phyloP scores from a whole-genome alignment of 2,797 vertebrate species.

The Masticophis lateralis region DNA sequence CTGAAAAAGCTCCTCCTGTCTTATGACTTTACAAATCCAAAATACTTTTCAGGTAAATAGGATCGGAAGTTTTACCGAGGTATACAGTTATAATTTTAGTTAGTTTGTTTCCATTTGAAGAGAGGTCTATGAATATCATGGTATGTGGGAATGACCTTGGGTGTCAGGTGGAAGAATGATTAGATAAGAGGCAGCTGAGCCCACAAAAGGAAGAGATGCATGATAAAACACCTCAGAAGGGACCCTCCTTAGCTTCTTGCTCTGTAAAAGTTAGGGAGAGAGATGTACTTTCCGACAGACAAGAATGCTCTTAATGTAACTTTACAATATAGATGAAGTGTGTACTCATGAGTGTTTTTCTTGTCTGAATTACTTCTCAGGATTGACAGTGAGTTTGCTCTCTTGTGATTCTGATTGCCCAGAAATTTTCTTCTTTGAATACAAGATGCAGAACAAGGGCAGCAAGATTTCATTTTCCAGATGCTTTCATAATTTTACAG shows the following conservation, averaged over 20 bases:
- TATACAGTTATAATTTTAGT: neutral
- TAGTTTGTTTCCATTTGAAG: neutral
- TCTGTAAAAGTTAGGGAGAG: neutral
- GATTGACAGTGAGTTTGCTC: neutral
- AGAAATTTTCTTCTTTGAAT: constrained; percentile 39
- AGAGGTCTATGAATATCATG: neutral
- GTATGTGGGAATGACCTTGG: neutral
- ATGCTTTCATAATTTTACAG: neutral
- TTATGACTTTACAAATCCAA: neutral
- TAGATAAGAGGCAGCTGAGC: neutral
- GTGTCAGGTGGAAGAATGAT: neutral
- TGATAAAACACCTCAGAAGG: neutral
- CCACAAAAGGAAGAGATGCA: neutral
- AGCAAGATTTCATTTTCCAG: neutral
- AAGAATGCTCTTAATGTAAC: neutral
- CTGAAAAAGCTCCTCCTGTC: neutral
- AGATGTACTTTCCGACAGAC: neutral
- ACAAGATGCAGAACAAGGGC: neutral
- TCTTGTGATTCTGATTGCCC: neutral
- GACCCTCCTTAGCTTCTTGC: neutral
- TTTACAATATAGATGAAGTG: neutral
- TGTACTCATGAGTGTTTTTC: neutral
- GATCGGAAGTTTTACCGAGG: neutral
- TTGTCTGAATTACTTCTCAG: neutral
- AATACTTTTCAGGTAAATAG: neutral